Evolutionary conservation across 2,888 invertebrate species (phyloP).

Genomic region (Rhagophthalmus giganteus): DNA sequence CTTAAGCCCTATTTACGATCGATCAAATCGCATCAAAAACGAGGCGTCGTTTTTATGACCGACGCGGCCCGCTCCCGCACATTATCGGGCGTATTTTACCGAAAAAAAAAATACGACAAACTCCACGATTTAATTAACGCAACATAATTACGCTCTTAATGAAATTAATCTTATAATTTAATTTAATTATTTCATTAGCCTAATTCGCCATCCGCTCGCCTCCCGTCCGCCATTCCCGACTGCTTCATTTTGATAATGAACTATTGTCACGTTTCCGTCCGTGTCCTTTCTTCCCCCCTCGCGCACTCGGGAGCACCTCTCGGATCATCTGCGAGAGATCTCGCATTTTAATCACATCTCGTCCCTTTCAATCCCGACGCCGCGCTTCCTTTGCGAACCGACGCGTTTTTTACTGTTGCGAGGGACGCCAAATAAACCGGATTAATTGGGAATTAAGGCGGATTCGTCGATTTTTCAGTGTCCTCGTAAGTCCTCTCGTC

Average conservation of each 20-base stretch:
- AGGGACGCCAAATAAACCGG: not conserved
- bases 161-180: constrained; percentile 29
- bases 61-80: too few species aligned
- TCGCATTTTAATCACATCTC: constrained; percentile 25
- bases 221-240: constrained; percentile 6
- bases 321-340: constrained; percentile 14
- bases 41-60: too few species aligned
- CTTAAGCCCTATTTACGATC: too few species aligned
- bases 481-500: too few species aligned
- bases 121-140: constrained; percentile 27
- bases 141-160: constrained; percentile 27
- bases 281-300: constrained; percentile 17
- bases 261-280: constrained; percentile 31
- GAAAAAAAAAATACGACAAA: too few species aligned
- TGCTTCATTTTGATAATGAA: constrained; percentile 32
- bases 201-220: constrained; percentile 19
- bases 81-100: too few species aligned
- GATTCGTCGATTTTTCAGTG: not conserved
- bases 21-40: too few species aligned
- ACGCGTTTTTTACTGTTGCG: constrained; percentile 5
- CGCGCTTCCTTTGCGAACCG: constrained; percentile 12
- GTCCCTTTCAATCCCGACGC: constrained; percentile 20
- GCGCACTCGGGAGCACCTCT: constrained; percentile 19
- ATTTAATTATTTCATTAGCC: constrained; percentile 32
- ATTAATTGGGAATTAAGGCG: not conserved